Conservation (phyloP, 2,888 invertebrate genomes). For the Pyrochroa serraticornis region DNA sequence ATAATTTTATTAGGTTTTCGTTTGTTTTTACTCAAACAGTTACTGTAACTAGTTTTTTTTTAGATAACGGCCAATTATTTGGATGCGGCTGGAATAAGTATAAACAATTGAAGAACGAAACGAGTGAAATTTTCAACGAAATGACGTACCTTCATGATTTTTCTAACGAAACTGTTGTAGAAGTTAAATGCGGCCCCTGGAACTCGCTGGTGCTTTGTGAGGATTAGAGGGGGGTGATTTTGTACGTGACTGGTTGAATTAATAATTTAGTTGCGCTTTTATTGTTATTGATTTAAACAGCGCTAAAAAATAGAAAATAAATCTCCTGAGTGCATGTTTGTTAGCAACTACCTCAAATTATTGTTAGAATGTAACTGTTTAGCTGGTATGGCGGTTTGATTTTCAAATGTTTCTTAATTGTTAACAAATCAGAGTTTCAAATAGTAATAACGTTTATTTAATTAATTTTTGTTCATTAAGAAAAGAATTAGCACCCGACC, state of each 20-base stretch:
- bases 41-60: slow-evolving; percentile 14
- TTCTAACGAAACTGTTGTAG: slow-evolving; percentile 34
- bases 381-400: no score
- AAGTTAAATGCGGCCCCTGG: slow-evolving; percentile 61
- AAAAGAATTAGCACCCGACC: no score
- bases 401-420: no score
- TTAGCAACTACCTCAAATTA: no score
- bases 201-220: slow-evolving; percentile 51
- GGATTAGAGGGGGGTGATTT: slow-evolving; percentile 9
- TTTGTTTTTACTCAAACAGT: background rate
- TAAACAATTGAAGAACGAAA: slow-evolving; percentile 71
- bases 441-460: no score
- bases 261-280: background rate
- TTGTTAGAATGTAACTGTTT: no score
- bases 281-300: background rate
- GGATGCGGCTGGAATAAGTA: slow-evolving; percentile 83
- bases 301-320: no score
- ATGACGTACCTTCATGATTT: slow-evolving; percentile 46
- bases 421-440: no score
- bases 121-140: slow-evolving; percentile 46
- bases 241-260: background rate
- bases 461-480: no score
- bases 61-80: slow-evolving; percentile 71
- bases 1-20: slow-evolving; percentile 66
- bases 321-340: no score